phyloP scores from a whole-genome alignment of 2,797 vertebrate species.

The Onychomys torridus region DNA sequence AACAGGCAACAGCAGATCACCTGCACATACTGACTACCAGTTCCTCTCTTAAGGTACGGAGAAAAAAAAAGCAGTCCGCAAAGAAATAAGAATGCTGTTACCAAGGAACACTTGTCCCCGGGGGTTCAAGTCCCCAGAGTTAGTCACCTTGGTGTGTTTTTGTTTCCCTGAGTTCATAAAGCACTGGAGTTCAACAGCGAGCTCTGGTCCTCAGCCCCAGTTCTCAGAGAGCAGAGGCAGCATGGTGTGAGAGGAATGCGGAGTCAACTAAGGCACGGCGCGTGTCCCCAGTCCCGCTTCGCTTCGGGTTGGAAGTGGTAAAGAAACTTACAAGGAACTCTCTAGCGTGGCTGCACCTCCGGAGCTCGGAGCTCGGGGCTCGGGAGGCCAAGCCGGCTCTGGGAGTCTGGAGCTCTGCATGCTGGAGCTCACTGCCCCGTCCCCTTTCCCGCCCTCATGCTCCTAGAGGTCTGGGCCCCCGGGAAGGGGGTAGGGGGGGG shows the following conservation, averaged over 20 bases:
- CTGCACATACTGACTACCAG: slow-evolving; percentile 10
- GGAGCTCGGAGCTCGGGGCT: not conserved
- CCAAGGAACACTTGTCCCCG: not conserved
- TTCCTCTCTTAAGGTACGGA: not conserved
- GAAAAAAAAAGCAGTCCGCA: slow-evolving; percentile 1
- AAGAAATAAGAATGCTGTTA: not conserved
- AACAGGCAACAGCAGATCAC: not conserved
- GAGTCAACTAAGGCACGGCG: not conserved
- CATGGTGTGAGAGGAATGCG: not conserved
- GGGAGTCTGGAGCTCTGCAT: not conserved
- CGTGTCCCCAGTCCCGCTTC: not conserved
- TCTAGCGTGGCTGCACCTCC: not conserved
- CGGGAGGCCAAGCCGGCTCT: not conserved
- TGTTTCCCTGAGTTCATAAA: slow-evolving; percentile 41
- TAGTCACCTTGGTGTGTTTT: slow-evolving; percentile 37
- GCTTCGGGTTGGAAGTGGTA: slow-evolving; percentile 41
- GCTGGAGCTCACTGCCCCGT: not conserved
- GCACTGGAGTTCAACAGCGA: not conserved
- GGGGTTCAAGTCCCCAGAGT: slow-evolving; percentile 37
- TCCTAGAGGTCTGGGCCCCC: not conserved
- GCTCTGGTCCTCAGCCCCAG: not conserved
- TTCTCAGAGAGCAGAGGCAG: not conserved
- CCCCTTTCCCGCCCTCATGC: not conserved
- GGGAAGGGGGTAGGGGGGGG: not conserved
- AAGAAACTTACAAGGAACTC: slow-evolving; percentile 72